Percentiles rank a stretch among this genome's conserved stretches.
These are phyloP conservation scores for honey bee (Apis mellifera) DNA, from an alignment of 1,140 invertebrate species.

Conservation along the genomic window Amel_HAv3.1 CM009941.2:9694501-9695000, in stretches of 20 bases:
- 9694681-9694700: too few relatives aligned
- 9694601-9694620: too few relatives aligned
- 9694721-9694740: too few relatives aligned
- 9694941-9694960: neutral
- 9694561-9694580: slow-evolving; percentile 73
- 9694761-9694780: too few relatives aligned
- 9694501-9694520: slow-evolving; percentile 35
- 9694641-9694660: too few relatives aligned
- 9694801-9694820: slow-evolving; percentile 21
- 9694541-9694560: slow-evolving; percentile 80
- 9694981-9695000: too few relatives aligned
- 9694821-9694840: slow-evolving; percentile 44
- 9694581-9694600: slow-evolving; percentile 26
- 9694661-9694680: too few relatives aligned
- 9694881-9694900: slow-evolving; percentile 53
- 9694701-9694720: too few relatives aligned
- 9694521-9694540: slow-evolving; percentile 68
- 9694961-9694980: too few relatives aligned
- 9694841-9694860: slow-evolving; percentile 65
- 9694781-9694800: too few relatives aligned
- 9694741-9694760: too few relatives aligned
- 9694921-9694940: too few relatives aligned
- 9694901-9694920: slow-evolving; percentile 24
- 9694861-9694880: slow-evolving; percentile 67
- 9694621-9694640: neutral